phyloP scores from a whole-genome alignment of 2,888 invertebrate species.

The Agriopis aurantiaria region DNA sequence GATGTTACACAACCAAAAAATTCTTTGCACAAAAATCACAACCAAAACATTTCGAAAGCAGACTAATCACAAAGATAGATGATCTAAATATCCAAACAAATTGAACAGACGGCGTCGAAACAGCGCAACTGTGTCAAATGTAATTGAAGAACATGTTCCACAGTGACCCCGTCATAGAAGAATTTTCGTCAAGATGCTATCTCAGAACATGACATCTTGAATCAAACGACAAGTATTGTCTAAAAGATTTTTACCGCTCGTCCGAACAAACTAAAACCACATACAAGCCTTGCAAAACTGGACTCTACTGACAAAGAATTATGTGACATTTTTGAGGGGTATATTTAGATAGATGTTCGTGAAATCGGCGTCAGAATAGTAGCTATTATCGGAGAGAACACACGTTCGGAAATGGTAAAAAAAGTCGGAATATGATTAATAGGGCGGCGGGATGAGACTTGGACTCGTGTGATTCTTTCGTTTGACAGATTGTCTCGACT shows the following conservation, averaged over 20 bases:
- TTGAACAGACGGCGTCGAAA: constrained; percentile 52
- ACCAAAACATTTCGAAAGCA: constrained; percentile 62
- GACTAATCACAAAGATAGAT: constrained; percentile 65
- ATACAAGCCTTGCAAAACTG: constrained; percentile 44
- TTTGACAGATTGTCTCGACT: constrained; percentile 86
- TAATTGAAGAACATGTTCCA: constrained; percentile 79
- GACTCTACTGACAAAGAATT: constrained; percentile 32
- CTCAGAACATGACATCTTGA: constrained; percentile 79
- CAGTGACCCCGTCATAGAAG: constrained; percentile 80
- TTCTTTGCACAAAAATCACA: constrained; percentile 45
- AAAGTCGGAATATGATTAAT: constrained; percentile 85
- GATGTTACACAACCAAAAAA: constrained; percentile 28
- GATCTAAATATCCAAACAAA: constrained; percentile 67
- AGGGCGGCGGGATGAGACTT: constrained; percentile 75
- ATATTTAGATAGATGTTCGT: constrained; percentile 50
- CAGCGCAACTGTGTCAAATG: constrained; percentile 73
- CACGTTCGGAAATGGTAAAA: constrained; percentile 82
- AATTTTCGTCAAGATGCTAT: constrained; percentile 82
- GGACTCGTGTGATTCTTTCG: constrained; percentile 82
- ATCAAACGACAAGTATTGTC: constrained; percentile 83
- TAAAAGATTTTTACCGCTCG: constrained; percentile 68
- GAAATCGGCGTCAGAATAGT: constrained; percentile 71
- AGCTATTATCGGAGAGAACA: constrained; percentile 82
- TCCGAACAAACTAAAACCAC: constrained; percentile 51
- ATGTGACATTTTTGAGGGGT: constrained; percentile 39